A percentile compares a stretch with the other conserved stretches of the same genome.
These are phyloP conservation scores for Stomorhina lunata DNA, from an alignment of 2,888 invertebrate genomes.

Conservation along the genomic window DNA sequence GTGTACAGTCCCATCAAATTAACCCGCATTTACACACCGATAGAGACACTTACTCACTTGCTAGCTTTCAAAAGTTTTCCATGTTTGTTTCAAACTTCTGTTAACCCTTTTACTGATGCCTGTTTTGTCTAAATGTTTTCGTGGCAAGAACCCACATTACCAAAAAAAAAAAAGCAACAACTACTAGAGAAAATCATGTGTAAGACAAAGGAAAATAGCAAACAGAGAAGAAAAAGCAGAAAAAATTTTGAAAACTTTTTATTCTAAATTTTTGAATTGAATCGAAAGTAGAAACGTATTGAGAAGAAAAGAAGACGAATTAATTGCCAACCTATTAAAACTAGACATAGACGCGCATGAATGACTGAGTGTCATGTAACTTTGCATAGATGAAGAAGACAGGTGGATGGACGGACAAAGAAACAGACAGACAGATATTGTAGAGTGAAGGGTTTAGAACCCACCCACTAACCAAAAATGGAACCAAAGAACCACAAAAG, in stretches of 20 bases:
- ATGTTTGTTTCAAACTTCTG: conserved; percentile 5
- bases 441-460: too few species aligned
- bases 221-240: neutral
- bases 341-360: conserved; percentile 49
- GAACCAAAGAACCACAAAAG: conserved; percentile 22
- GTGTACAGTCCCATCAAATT: neutral
- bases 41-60: neutral
- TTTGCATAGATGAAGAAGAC: neutral
- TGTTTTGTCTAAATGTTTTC: conserved; percentile 4
- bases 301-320: conserved; percentile 50
- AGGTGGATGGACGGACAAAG: too few species aligned
- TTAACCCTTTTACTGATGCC: too few species aligned
- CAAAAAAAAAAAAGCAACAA: neutral
- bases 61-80: neutral
- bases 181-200: too few species aligned
- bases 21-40: neutral
- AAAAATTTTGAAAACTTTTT: conserved; percentile 4
- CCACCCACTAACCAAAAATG: neutral
- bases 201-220: conserved; percentile 1
- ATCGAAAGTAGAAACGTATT: conserved; percentile 29
- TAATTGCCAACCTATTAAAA: conserved; percentile 62
- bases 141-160: neutral
- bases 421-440: neutral
- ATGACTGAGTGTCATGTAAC: conserved; percentile 19
- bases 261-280: conserved; percentile 26